Base-by-base conservation (phyloP, 1,140 invertebrate species). In the Drosophila pseudoobscura region DNA sequence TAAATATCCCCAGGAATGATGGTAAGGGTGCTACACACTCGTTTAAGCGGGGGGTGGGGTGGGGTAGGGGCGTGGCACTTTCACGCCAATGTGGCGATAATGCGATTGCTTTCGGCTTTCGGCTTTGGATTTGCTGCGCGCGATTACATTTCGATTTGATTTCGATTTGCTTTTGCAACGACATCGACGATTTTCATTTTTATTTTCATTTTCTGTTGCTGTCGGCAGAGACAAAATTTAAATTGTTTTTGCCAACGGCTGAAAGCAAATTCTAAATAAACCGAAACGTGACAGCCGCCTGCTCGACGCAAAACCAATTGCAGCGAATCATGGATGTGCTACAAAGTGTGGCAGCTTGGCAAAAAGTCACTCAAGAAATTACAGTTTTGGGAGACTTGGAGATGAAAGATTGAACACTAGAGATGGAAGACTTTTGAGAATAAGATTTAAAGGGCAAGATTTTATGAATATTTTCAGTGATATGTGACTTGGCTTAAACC, bases 131-230 rank as follows among this genome's bases (percentile, higher is more conserved):
- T 88, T 87, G 70, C 47, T 75, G 78, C 70, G 82, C 82, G 82
- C 82, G 82, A 87, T 87, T 87, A 87, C 82, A 87, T 87, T 87
- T 88, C 83, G 82, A 85, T 85, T 85, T 85, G 82, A 87, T 87
- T 87, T 82, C 82, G 78, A 85, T 85, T 85, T 87, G 78, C 62
- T 66, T 77, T 68, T 50, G 75, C 77, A 26, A 35, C 56, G 44
- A 24, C 53, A 53, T 79, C 47, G 44, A 41, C 56, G 20, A 20
- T 20, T 20, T 20, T 20, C 20, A 58, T 65, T 77, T 75, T 75
- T 80, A 78, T 78, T 61, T 75, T 60, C 51, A 62, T 75, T 78
- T 78, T 52, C 41, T 56, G 70, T 70, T 74, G 45, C 39, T 64
- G 17, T 17, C 0, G 61, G 45, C 82, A 78, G 64, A 75, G 83